Evolutionary conservation across 2,797 vertebrate species (phyloP).

Genomic region (Furcifer pardalis): DNA sequence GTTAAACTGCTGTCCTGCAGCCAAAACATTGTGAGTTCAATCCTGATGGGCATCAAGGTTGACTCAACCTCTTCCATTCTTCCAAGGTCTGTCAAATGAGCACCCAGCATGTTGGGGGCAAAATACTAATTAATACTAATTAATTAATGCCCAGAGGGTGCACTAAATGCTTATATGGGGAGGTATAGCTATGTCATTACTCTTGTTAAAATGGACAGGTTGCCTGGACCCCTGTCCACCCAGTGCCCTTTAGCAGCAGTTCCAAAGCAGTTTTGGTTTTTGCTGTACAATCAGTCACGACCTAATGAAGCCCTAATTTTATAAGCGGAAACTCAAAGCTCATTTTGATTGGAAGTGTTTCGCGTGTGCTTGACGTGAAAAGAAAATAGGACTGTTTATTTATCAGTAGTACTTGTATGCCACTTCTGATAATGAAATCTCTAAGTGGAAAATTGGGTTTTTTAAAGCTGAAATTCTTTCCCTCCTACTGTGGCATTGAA

Average conservation of each 20-base stretch:
- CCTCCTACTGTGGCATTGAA: background rate
- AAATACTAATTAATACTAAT: too few relatives aligned
- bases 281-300: background rate
- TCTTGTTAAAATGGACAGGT: too few relatives aligned
- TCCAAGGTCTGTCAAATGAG: too few relatives aligned
- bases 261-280: background rate
- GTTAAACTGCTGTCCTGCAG: too few relatives aligned
- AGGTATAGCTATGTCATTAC: too few relatives aligned
- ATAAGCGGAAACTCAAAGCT: background rate
- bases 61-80: too few relatives aligned
- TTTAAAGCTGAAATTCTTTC: background rate
- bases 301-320: background rate
- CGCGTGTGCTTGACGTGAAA: background rate
- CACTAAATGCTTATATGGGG: too few relatives aligned
- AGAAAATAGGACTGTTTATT: background rate
- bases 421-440: background rate
- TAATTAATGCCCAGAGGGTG: too few relatives aligned
- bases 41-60: too few relatives aligned
- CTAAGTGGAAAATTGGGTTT: background rate
- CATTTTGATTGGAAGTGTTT: background rate
- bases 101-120: too few relatives aligned
- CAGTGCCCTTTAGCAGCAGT: background rate
- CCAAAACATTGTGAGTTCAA: too few relatives aligned
- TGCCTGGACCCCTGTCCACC: too few relatives aligned
- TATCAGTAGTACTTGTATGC: background rate